Evolutionary conservation across 2,888 invertebrate genomes (phyloP).

Genomic region (Philereme transversata): DNA sequence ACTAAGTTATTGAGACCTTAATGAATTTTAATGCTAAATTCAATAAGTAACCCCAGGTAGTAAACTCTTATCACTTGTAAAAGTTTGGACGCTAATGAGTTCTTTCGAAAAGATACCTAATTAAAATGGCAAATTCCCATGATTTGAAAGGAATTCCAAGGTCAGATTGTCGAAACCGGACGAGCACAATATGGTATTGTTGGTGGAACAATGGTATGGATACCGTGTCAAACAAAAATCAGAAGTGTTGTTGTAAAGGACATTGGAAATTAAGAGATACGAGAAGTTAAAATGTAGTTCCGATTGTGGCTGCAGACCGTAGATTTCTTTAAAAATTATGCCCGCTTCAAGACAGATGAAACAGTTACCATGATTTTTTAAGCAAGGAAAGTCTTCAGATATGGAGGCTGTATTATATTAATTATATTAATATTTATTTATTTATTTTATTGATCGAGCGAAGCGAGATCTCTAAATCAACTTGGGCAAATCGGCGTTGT

Average conservation of each 20-base stretch:
- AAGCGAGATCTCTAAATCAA: too few species aligned
- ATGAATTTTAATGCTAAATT: too few species aligned
- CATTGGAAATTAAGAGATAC: slow-evolving; percentile 14
- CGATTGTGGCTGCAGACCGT: too few species aligned
- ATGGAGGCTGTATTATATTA: too few species aligned
- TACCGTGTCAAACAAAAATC: slow-evolving; percentile 45
- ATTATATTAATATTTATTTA: too few species aligned
- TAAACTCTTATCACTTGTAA: slow-evolving; percentile 12
- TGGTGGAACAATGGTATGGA: slow-evolving; percentile 55
- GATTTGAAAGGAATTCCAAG: slow-evolving; percentile 37
- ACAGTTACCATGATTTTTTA: too few species aligned
- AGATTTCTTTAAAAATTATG: too few species aligned
- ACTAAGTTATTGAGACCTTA: background rate
- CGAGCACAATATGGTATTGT: slow-evolving; percentile 59
- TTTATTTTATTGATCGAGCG: too few species aligned
- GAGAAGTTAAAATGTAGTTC: background rate
- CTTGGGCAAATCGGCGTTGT: too few species aligned
- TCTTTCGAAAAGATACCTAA: slow-evolving; percentile 24
- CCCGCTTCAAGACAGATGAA: too few species aligned
- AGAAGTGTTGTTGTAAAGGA: slow-evolving; percentile 27
- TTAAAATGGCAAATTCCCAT: slow-evolving; percentile 32
- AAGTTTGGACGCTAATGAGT: slow-evolving; percentile 23
- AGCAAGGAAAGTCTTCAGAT: too few species aligned
- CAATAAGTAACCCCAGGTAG: slow-evolving; percentile 11
- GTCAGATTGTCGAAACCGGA: slow-evolving; percentile 45